Conservation (phyloP, 2,113 vertebrate genomes). For the Xenopus laevis region DNA sequence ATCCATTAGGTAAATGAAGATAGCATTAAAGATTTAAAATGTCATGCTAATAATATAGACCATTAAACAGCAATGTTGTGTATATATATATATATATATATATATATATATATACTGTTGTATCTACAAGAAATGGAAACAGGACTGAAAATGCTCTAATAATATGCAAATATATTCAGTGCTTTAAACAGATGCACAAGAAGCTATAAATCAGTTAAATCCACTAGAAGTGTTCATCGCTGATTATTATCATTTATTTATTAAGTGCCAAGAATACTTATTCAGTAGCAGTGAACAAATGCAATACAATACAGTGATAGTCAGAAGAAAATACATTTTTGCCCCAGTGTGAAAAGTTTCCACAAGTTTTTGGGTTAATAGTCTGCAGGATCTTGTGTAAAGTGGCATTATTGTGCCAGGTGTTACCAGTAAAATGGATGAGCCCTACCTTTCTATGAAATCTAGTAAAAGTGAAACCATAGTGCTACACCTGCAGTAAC, state of each 20-base stretch:
- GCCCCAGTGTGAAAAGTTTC: no score
- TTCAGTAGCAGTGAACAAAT: background rate
- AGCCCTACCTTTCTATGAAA: no score
- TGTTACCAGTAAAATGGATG: no score
- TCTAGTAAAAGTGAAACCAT: no score
- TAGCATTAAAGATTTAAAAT: conserved; percentile 28
- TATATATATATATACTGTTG: background rate
- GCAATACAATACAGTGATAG: background rate
- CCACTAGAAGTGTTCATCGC: background rate
- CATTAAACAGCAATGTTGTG: conserved; percentile 19
- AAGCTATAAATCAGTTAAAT: background rate
- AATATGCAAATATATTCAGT: background rate
- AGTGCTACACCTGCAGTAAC: no score
- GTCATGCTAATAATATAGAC: conserved; percentile 11
- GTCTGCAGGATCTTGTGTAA: no score
- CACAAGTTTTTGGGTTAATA: no score
- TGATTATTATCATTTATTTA: conserved; percentile 6
- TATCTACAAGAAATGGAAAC: background rate
- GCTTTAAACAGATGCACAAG: background rate
- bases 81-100: no score
- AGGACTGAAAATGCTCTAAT: background rate
- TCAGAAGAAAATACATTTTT: no score
- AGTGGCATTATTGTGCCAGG: no score
- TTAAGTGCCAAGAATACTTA: background rate
- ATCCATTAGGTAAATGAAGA: conserved; percentile 10